phyloP scores from a whole-genome alignment of 2,797 vertebrate species.

The Lacerta agilis region DNA sequence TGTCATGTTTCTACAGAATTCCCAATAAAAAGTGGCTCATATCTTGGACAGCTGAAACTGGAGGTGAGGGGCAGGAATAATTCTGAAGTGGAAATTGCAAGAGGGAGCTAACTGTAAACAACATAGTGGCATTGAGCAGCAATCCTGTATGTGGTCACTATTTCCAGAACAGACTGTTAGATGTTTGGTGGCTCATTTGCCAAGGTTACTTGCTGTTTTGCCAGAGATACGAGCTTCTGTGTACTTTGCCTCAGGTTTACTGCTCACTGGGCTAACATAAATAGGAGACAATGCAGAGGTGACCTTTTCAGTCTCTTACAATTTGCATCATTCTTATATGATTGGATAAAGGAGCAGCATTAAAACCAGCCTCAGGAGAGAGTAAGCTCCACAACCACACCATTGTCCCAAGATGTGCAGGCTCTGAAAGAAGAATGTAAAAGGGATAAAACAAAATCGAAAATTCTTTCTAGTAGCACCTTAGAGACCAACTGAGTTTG shows the following conservation, averaged over 20 bases:
- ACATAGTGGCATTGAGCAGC: neutral
- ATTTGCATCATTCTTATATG: slow-evolving; percentile 65
- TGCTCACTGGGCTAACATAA: slow-evolving; percentile 54
- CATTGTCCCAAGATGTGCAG: slow-evolving; percentile 28
- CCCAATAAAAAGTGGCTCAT: slow-evolving; percentile 10
- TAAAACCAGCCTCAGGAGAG: slow-evolving; percentile 50
- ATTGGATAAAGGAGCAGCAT: slow-evolving; percentile 51
- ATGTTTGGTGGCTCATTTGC: neutral
- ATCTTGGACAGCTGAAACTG: slow-evolving; percentile 14
- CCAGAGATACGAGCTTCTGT: slow-evolving; percentile 35
- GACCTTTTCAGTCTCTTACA: slow-evolving; percentile 69
- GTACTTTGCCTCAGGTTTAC: slow-evolving; percentile 50
- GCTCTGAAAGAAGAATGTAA: neutral
- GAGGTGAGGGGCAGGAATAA: neutral
- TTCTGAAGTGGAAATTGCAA: neutral
- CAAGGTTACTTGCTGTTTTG: slow-evolving; percentile 9
- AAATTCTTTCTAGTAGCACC: too few species aligned
- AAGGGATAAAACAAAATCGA: too few species aligned
- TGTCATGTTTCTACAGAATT: slow-evolving; percentile 20
- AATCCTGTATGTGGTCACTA: neutral
- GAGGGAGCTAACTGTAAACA: slow-evolving; percentile 1
- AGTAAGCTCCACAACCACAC: neutral
- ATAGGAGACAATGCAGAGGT: slow-evolving; percentile 53
- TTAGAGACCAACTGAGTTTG: too few species aligned
- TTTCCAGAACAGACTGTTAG: neutral